Conservation (phyloP, 2,888 invertebrate species). For the Brenthis daphne region DNA sequence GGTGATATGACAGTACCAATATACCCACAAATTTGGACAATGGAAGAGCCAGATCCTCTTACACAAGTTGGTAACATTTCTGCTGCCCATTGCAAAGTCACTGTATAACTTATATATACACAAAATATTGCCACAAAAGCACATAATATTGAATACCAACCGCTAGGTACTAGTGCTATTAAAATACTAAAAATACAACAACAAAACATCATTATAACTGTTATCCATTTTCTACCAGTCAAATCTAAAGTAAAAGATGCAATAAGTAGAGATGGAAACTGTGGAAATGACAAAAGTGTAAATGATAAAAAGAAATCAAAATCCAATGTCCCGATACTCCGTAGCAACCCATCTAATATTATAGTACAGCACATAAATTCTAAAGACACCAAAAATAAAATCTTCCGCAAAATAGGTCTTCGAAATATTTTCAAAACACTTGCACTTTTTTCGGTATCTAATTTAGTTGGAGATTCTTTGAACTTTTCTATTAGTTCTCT, state of each 20-base stretch:
- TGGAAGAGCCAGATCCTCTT: slow-evolving; percentile 58
- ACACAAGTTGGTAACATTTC: slow-evolving; percentile 64
- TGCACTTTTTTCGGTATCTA: slow-evolving; percentile 38
- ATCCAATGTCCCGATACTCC: slow-evolving; percentile 59
- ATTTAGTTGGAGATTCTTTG: slow-evolving; percentile 42
- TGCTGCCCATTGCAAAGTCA: slow-evolving; percentile 60
- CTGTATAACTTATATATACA: slow-evolving; percentile 58
- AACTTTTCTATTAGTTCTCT: slow-evolving; percentile 53
- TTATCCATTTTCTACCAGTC: slow-evolving; percentile 56
- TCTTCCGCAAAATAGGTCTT: slow-evolving; percentile 51
- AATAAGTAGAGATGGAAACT: slow-evolving; percentile 61
- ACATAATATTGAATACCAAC: slow-evolving; percentile 57
- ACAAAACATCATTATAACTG: slow-evolving; percentile 45
- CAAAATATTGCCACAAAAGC: slow-evolving; percentile 60
- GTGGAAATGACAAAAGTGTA: slow-evolving; percentile 61
- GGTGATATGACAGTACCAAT: slow-evolving; percentile 58
- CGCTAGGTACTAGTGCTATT: slow-evolving; percentile 52
- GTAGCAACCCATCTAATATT: slow-evolving; percentile 58
- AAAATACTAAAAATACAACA: slow-evolving; percentile 52
- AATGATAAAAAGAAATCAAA: slow-evolving; percentile 68
- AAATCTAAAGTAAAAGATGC: slow-evolving; percentile 59
- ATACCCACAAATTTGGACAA: slow-evolving; percentile 58
- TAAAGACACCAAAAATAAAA: slow-evolving; percentile 54
- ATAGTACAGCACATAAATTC: slow-evolving; percentile 55
- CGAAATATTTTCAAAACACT: slow-evolving; percentile 54